phyloP scores from a whole-genome alignment of 2,797 vertebrate genomes.

The Hydrolagus colliei region DNA sequence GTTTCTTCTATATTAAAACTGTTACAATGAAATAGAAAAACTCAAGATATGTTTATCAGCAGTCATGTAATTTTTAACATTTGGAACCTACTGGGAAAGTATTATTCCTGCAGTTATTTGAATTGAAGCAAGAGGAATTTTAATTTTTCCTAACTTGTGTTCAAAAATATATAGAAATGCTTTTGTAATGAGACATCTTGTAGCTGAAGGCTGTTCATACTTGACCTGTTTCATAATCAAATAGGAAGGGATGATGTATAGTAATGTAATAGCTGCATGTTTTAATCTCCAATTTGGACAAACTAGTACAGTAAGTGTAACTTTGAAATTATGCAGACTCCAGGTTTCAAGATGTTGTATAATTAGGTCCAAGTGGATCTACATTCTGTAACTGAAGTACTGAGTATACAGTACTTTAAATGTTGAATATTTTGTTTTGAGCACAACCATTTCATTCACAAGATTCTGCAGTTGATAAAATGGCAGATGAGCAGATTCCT shows the following conservation, averaged over 20 bases:
- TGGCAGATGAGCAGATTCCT: neutral
- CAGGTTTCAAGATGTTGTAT: neutral
- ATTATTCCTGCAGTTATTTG: neutral
- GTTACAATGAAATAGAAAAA: too few species aligned
- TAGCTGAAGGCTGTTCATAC: neutral
- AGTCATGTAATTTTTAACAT: too few species aligned
- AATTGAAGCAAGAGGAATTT: neutral
- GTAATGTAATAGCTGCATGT: neutral
- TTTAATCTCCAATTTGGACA: neutral
- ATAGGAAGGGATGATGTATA: neutral
- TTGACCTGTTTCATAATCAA: slow-evolving; percentile 1
- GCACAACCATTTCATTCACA: neutral
- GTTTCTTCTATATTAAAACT: too few species aligned
- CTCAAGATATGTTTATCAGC: too few species aligned
- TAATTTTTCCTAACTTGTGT: neutral
- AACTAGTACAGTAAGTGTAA: neutral
- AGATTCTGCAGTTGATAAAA: neutral
- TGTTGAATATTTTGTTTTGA: neutral
- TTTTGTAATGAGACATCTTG: neutral
- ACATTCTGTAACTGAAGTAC: neutral
- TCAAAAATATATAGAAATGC: neutral
- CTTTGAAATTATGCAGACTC: neutral
- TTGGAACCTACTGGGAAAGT: too few species aligned
- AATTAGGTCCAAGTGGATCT: neutral
- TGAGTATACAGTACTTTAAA: neutral